Base-by-base conservation (phyloP, 2,797 vertebrate genomes). In the Pampus argenteus region DNA sequence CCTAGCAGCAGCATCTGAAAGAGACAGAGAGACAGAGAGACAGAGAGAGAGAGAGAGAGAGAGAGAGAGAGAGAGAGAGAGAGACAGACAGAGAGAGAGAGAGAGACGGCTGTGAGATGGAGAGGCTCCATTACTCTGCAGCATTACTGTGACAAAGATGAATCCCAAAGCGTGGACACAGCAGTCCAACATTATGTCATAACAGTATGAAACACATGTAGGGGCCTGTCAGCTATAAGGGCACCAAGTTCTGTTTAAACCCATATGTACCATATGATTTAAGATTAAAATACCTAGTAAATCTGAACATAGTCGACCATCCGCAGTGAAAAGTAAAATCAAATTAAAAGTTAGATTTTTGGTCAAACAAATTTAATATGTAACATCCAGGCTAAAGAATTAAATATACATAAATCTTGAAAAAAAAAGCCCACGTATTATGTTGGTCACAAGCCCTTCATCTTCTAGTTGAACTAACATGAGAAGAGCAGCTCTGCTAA, bases 1-100 rank as follows among this genome's bases (percentile, higher is more conserved):
- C 87, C 86, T 94, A 44, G 90, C 92, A 60, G 86, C 86, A 72
- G 91, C 86, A 62, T 95, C 94, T 95, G 66, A 76, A 71, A 17
- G 55, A 84, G 14, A 82, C n/a, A 71, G 6, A 65, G 28, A 62
- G 5, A 58, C 9, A 79, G 70, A 67, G 23, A 84, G 38, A 75
- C 66, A 74, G 14, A 67, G 42, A 67, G 23, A 85, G 40, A 75
- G 69, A 74, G 15, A 67, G 44, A 59, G 38, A 71, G 54, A 81
- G 69, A 75, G 15, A 7, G 25, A 81, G 48, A 77, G 61, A 71
- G 6, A 65, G 28, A 62, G 5, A 58, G 13, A 79, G 70, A 67
- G 23, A 84, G 38, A 75, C 66, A 74, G 14, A 67, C n/a, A n/a
- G n/a, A n/a, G n/a, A 67, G 23, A 85, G 40, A 75, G 69, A 74